A percentile compares a stretch with the other conserved stretches of the same genome.
These are phyloP conservation scores for Pinctada fucata DNA, from an alignment of 2,888 invertebrate genomes.

Conservation along the genomic window DNA sequence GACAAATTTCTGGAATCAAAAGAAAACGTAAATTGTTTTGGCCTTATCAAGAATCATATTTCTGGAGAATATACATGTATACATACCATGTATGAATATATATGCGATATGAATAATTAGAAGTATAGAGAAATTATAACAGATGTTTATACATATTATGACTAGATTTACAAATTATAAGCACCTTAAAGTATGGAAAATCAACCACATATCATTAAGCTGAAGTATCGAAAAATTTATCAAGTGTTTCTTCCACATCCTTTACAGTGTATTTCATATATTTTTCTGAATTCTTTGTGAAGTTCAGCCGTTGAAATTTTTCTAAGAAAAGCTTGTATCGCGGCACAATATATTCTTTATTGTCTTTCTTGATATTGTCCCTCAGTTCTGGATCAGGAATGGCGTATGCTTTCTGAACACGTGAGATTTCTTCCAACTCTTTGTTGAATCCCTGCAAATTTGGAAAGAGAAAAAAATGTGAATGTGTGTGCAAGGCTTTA, in stretches of 20 bases:
- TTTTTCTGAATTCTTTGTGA: constrained; percentile 95
- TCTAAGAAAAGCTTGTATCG: constrained; percentile 82
- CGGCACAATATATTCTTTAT: constrained; percentile 91
- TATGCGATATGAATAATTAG: too few species aligned
- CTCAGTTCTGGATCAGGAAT: constrained; percentile 94
- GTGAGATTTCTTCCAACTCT: constrained; percentile 93
- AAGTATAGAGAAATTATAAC: too few species aligned
- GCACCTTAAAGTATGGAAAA: too few species aligned
- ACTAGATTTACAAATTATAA: too few species aligned
- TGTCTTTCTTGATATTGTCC: constrained; percentile 91
- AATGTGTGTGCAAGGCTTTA: too few species aligned
- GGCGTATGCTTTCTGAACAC: constrained; percentile 91
- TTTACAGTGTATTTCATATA: constrained; percentile 93
- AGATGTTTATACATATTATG: too few species aligned
- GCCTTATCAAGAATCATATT: too few species aligned
- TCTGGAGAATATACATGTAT: too few species aligned
- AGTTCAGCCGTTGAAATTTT: constrained; percentile 82
- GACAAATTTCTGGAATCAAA: too few species aligned
- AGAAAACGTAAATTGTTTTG: too few species aligned
- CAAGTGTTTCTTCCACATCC: constrained; percentile 89
- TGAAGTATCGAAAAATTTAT: constrained; percentile 89
- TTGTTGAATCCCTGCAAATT: constrained; percentile 91
- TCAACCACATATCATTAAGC: constrained; percentile 45
- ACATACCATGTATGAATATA: too few species aligned
- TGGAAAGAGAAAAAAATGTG: too few species aligned